These are phyloP conservation scores for Tricholauxania praeusta DNA, from an alignment of 2,888 invertebrate species.

Conservation along the genomic window DNA sequence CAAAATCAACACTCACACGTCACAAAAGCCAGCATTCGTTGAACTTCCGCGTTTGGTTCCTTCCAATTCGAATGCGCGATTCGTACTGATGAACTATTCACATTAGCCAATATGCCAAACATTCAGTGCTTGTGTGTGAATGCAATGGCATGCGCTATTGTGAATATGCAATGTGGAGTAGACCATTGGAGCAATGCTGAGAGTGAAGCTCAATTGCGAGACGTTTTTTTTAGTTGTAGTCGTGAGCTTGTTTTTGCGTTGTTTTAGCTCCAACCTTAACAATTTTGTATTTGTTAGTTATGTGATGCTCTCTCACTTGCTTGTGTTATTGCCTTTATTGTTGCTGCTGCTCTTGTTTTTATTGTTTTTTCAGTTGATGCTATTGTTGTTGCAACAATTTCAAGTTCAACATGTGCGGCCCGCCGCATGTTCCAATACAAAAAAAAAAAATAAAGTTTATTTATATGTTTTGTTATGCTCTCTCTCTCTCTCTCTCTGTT, in stretches of 20 bases:
- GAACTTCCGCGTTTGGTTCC: neutral
- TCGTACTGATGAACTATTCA: constrained; percentile 18
- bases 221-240: no score
- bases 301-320: no score
- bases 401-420: constrained; percentile 36
- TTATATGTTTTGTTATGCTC: neutral
- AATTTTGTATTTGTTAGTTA: no score
- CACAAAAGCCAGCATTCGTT: neutral
- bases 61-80: constrained; percentile 26
- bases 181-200: no score
- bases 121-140: neutral
- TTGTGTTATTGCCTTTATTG: no score
- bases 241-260: no score
- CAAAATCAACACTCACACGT: neutral
- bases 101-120: neutral
- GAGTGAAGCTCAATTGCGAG: no score
- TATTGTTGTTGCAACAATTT: constrained; percentile 16
- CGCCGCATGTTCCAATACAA: neutral
- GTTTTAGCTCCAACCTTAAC: no score
- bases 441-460: neutral
- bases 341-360: no score
- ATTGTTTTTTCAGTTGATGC: neutral
- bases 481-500: neutral
- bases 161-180: constrained; percentile 7
- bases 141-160: constrained; percentile 7